Evolutionary conservation across 2,113 vertebrate genomes (phyloP), one percentile per base, ranked within the genome.

Genomic region (Brachypteracias leptosomus): DNA sequence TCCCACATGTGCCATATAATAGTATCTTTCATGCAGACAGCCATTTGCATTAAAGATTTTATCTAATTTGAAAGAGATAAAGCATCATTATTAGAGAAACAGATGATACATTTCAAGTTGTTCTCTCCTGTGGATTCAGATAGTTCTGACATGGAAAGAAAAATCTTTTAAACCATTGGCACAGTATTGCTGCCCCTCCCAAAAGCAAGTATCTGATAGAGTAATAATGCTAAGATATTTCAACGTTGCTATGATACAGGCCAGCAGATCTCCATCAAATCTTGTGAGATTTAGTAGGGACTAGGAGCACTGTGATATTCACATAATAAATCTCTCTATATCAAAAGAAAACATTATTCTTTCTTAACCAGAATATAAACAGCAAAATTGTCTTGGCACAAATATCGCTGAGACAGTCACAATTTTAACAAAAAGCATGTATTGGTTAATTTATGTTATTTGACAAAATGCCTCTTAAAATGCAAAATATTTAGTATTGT

Each of bases 41-140:
- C 5, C 55, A 87, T 89, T 94, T 95, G 73, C 71, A 91, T 95
- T 94, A 85, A 91, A 84, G 29, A 36, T 73, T 91, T 88, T 70
- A 59, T 28, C 66, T 90, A 36, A 76, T 93, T 93, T 94, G 63
- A 90, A 96, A 90, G 66, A 82, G 54, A 81, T 58, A 87, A 93
- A 89, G 61, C 67, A 77, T 78, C 61, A 87, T 94, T 89, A 70
- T 91, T 89, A 90, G 59, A 82, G 63, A 58, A 96, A 79, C 5
- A 42, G 71, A 83, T 73, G 40, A 71, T 68, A 86, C 29, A 31
- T 90, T 97, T 78, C 24, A 85, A 90, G 73, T 44, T 36, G 80
- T 86, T 85, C 54, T 90, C 74, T 96, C 86, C 22, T 81, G 83
- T 85, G 74, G 44, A 57, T 96, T 90, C 71, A 46, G 25, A 46